phyloP scores from a whole-genome alignment of 2,113 vertebrate genomes.

The Archilochus colubris region DNA sequence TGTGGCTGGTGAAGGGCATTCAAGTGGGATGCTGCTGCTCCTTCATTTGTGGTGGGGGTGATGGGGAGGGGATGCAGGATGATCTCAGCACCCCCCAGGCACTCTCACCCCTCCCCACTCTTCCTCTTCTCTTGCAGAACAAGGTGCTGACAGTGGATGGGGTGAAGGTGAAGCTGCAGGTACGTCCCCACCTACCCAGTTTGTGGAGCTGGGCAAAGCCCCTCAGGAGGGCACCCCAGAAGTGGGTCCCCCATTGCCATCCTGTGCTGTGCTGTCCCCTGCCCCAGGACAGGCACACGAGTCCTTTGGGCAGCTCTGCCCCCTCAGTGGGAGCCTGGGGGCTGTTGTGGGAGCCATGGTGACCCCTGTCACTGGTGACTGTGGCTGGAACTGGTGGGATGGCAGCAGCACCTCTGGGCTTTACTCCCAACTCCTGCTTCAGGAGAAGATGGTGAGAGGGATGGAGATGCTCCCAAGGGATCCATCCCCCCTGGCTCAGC shows the following conservation, averaged over 20 bases:
- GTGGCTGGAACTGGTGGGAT: background rate
- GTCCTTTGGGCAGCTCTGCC: background rate
- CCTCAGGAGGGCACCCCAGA: background rate
- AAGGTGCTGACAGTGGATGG: conserved; percentile 92
- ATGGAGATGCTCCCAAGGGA: background rate
- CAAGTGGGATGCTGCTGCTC: background rate
- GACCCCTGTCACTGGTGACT: accelerated
- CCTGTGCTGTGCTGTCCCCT: accelerated
- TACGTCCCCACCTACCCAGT: conserved; percentile 28
- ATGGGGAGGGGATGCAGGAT: too few species aligned
- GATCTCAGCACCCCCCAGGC: accelerated
- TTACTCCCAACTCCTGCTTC: background rate
- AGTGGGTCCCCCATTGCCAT: background rate
- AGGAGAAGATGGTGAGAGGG: background rate
- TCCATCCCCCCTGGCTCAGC: background rate
- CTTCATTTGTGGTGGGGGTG: background rate
- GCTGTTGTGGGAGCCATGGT: background rate
- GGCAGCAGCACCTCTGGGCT: background rate
- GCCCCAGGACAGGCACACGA: accelerated
- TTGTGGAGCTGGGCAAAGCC: background rate
- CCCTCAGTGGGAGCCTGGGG: background rate
- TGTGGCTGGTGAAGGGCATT: background rate
- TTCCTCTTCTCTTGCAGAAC: conserved; percentile 83
- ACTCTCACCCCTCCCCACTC: accelerated
- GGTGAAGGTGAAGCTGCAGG: conserved; percentile 93